Conservation (phyloP, 2,113 vertebrate genomes). For the Pogonocichla stellata region DNA sequence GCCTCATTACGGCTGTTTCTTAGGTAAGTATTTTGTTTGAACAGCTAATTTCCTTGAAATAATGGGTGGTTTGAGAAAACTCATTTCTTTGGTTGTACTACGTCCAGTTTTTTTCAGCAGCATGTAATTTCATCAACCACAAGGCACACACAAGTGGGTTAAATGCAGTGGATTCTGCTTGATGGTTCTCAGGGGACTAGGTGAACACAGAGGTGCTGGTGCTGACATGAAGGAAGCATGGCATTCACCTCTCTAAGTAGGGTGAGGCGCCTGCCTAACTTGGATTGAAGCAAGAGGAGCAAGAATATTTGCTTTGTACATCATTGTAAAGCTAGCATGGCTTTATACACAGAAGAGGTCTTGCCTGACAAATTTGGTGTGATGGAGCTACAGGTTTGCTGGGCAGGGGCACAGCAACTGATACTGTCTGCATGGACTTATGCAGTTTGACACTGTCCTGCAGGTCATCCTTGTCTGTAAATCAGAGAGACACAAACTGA, state of each 20-base stretch:
- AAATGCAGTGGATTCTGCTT: background rate
- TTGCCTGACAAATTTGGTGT: background rate
- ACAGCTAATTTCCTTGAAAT: background rate
- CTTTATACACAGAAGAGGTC: background rate
- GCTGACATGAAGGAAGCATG: background rate
- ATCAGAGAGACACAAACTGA: background rate
- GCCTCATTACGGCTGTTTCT: background rate
- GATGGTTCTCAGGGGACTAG: background rate
- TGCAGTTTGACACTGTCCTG: background rate
- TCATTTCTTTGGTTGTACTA: background rate
- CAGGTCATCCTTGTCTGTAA: background rate
- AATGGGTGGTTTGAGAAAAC: background rate
- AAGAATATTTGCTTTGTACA: background rate
- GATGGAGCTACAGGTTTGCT: background rate
- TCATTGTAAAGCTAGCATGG: background rate
- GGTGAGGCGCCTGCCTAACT: background rate
- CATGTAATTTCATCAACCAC: background rate
- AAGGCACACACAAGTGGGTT: background rate
- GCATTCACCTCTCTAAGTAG: background rate
- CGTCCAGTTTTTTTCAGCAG: background rate
- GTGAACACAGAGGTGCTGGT: background rate
- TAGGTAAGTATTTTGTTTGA: background rate
- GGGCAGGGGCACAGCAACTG: background rate
- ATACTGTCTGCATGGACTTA: rapidly evolving
- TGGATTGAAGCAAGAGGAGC: background rate